Evolutionary conservation across 2,888 invertebrate species (phyloP).

Genomic region (Harpalus rubripes): DNA sequence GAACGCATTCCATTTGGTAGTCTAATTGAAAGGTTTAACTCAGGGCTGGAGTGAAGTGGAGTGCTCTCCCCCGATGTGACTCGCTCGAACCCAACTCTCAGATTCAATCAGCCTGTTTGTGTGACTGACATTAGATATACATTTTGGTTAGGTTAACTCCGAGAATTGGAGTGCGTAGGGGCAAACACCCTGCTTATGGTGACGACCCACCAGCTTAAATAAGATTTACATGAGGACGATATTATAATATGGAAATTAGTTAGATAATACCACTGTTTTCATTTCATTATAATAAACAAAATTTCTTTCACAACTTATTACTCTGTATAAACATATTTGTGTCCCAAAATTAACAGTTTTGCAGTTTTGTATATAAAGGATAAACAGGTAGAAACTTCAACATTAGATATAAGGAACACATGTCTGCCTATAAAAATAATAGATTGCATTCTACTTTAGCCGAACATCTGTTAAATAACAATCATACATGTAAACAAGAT

Average conservation of each 20-base stretch:
- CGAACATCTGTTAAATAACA: too few relatives aligned
- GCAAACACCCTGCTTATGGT: conserved; percentile 49
- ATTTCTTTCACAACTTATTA: too few relatives aligned
- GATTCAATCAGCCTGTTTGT: conserved; percentile 69
- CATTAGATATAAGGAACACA: too few relatives aligned
- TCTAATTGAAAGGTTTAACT: conserved; percentile 69
- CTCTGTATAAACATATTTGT: too few relatives aligned
- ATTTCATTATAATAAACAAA: neutral
- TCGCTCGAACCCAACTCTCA: conserved; percentile 45
- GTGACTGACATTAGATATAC: conserved; percentile 70
- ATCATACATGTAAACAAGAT: too few relatives aligned
- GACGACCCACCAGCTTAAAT: conserved; percentile 49
- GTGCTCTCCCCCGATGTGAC: conserved; percentile 53
- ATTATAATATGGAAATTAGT: conserved; percentile 28
- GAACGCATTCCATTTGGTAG: conserved; percentile 69
- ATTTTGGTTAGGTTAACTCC: conserved; percentile 66
- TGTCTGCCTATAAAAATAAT: too few relatives aligned
- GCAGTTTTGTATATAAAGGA: too few relatives aligned
- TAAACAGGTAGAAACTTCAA: too few relatives aligned
- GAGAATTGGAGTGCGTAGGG: conserved; percentile 39
- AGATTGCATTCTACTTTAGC: too few relatives aligned
- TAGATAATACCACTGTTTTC: neutral
- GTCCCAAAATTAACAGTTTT: too few relatives aligned
- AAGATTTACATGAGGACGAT: conserved; percentile 26
- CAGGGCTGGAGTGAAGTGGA: neutral